Evolutionary conservation across 23 tunicate species (phyloP).

Genomic region (Clavelina lepadiformis): DNA sequence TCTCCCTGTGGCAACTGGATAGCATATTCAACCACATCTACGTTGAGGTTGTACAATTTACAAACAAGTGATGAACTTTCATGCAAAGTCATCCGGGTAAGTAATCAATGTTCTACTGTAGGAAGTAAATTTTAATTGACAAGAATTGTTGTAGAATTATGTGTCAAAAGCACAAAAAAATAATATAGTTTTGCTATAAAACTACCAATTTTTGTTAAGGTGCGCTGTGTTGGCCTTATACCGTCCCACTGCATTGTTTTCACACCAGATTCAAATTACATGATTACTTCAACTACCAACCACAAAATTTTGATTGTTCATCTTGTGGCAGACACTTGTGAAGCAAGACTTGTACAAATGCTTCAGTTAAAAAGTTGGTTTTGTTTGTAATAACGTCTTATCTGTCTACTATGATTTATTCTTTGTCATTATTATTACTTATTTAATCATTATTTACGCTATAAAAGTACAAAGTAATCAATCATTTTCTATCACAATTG

Average conservation of each 20-base stretch:
- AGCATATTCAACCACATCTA: conserved; percentile 50
- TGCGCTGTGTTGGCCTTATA: conserved; percentile 23
- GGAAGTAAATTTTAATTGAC: neutral
- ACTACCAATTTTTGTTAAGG: conserved; percentile 13
- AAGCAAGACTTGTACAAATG: conserved; percentile 13
- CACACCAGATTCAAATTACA: conserved; percentile 28
- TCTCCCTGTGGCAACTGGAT: conserved; percentile 73
- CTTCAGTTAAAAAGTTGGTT: conserved; percentile 25
- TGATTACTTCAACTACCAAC: conserved; percentile 32
- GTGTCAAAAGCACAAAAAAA: neutral
- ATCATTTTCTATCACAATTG: too few species aligned
- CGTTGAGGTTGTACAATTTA: conserved; percentile 32
- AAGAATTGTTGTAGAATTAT: neutral
- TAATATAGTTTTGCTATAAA: neutral
- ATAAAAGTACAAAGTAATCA: too few species aligned
- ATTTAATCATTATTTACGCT: too few species aligned
- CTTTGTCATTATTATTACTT: too few species aligned
- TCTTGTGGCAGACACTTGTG: conserved; percentile 19
- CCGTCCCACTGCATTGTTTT: conserved; percentile 35
- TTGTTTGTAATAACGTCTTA: too few species aligned
- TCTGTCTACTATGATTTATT: too few species aligned
- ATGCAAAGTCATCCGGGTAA: neutral
- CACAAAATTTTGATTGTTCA: conserved; percentile 28
- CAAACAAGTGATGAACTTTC: conserved; percentile 1
- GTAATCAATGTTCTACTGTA: neutral